These are phyloP conservation scores for Cinara cedri DNA, from an alignment of 2,888 invertebrate species.

Conservation along the genomic window DNA sequence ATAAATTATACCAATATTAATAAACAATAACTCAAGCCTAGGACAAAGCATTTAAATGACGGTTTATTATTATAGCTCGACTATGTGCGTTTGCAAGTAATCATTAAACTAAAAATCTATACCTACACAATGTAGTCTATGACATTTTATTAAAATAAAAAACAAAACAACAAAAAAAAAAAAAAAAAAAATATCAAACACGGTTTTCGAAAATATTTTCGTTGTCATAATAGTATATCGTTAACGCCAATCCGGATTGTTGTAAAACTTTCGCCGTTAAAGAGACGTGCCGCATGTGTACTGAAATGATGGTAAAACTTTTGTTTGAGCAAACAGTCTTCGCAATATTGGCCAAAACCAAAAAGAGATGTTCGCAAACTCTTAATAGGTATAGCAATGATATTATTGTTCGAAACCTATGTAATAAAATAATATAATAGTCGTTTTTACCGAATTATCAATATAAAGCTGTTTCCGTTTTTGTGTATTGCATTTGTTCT, in stretches of 20 bases:
- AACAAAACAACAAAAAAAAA: no score
- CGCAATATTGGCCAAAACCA: neutral
- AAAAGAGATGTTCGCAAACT: neutral
- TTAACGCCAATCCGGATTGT: neutral
- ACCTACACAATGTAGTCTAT: neutral
- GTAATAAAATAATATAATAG: no score
- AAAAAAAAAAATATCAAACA: no score
- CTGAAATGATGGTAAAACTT: slow-evolving; percentile 34
- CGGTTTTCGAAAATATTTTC: neutral
- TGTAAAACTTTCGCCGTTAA: slow-evolving; percentile 21
- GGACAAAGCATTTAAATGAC: no score
- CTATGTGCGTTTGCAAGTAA: no score
- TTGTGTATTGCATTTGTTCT: no score
- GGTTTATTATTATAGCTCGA: no score
- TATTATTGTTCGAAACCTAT: neutral
- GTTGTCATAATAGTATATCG: neutral
- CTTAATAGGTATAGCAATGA: neutral
- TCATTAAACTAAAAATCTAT: no score
- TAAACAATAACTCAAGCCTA: no score
- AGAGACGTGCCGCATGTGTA: neutral
- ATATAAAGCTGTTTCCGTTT: neutral
- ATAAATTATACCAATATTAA: no score
- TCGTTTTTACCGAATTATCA: no score
- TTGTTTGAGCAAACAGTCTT: neutral
- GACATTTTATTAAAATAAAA: no score